These are phyloP conservation scores for Eristalis arbustorum DNA, from an alignment of 2,888 invertebrate species.

Conservation along the genomic window DNA sequence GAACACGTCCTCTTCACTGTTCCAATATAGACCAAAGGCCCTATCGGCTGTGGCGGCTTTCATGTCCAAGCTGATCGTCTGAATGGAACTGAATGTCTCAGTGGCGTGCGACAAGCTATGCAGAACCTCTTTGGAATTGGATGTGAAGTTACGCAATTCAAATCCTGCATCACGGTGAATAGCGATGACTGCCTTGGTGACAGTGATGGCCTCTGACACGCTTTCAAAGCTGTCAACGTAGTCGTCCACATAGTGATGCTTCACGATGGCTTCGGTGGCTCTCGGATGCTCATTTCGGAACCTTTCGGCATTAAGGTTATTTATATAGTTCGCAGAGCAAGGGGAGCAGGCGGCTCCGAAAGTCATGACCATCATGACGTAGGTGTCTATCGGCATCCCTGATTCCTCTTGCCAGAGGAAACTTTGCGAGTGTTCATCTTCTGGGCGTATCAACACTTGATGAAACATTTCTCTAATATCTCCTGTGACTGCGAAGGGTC, in stretches of 20 bases:
- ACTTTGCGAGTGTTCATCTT: slow-evolving; percentile 62
- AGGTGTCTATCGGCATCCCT: slow-evolving; percentile 14
- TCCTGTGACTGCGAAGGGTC: slow-evolving; percentile 72
- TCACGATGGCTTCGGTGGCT: slow-evolving; percentile 29
- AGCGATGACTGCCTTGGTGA: slow-evolving; percentile 35
- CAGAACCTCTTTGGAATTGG: neutral
- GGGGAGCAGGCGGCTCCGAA: slow-evolving; percentile 65
- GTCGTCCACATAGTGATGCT: no score
- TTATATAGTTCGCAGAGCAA: slow-evolving; percentile 58
- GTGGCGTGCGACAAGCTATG: no score
- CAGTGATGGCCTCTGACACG: slow-evolving; percentile 73
- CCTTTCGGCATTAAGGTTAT: slow-evolving; percentile 27
- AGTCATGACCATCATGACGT: slow-evolving; percentile 64
- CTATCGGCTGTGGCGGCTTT: no score
- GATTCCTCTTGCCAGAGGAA: slow-evolving; percentile 46
- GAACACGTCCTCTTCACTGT: no score
- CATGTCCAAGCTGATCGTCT: no score
- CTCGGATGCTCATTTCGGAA: slow-evolving; percentile 12
- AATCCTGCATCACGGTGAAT: slow-evolving; percentile 7
- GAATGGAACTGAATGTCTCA: no score
- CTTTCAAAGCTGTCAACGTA: slow-evolving; percentile 61
- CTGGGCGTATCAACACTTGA: slow-evolving; percentile 7
- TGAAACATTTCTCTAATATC: slow-evolving; percentile 71
- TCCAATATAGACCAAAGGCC: no score
- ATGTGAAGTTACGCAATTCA: neutral